Evolutionary conservation across 2,113 vertebrate genomes (phyloP).

Genomic region (Ceratotherium simum): DNA sequence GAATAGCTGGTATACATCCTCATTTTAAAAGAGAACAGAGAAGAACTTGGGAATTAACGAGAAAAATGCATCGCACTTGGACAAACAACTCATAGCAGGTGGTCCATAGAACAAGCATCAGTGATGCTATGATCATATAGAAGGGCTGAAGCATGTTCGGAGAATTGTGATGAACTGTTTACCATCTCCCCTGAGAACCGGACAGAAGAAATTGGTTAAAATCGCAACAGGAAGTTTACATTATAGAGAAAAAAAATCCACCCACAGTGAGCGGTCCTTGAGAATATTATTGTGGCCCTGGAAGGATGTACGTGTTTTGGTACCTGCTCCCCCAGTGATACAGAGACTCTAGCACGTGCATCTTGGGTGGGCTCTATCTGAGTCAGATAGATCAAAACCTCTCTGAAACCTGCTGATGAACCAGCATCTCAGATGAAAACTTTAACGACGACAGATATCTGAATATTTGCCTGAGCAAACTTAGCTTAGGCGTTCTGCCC

Average conservation of each 20-base stretch:
- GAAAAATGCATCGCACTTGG: not conserved
- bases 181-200: not conserved
- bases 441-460: conserved; percentile 21
- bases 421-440: conserved; percentile 61
- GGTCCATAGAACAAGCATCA: rapidly evolving
- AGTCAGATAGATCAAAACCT: not conserved
- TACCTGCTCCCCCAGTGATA: not conserved
- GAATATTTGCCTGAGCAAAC: conserved; percentile 72
- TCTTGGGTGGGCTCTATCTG: not conserved
- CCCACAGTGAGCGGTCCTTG: not conserved
- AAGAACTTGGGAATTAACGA: not conserved
- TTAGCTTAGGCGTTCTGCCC: not conserved
- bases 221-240: not conserved
- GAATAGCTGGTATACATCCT: rapidly evolving
- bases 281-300: rapidly evolving
- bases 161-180: rapidly evolving
- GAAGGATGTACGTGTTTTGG: not conserved
- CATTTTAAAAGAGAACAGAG: not conserved
- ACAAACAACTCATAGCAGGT: not conserved
- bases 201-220: not conserved
- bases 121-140: rapidly evolving
- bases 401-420: conserved; percentile 57
- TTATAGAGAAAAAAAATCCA: not conserved
- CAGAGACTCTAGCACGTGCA: rapidly evolving
- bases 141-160: not conserved